phyloP scores from a whole-genome alignment of 2,797 vertebrate genomes.

The Gephyroberyx darwinii region DNA sequence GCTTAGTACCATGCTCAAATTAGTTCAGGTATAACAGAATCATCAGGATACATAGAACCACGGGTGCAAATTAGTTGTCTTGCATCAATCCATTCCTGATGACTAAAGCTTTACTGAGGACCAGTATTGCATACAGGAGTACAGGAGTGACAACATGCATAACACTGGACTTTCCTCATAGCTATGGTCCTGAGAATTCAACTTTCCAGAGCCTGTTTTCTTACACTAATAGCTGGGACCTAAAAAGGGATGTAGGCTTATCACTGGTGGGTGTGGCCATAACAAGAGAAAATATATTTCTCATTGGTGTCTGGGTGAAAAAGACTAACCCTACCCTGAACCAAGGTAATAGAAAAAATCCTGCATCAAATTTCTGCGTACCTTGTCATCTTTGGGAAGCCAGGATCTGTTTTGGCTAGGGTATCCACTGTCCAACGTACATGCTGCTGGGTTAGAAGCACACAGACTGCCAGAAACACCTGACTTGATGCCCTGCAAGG shows the following conservation, averaged over 20 bases:
- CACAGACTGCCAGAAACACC: conserved; percentile 71
- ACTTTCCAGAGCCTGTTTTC: background rate
- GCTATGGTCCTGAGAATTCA: background rate
- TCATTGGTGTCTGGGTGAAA: too few relatives aligned
- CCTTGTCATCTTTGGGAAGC: conserved; percentile 88
- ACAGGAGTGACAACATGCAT: background rate
- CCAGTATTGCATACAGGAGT: background rate
- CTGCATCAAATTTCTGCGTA: conserved; percentile 44
- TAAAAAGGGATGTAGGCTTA: background rate
- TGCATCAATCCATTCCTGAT: background rate
- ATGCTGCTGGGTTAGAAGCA: conserved; percentile 81
- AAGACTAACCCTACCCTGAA: background rate
- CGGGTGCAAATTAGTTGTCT: background rate
- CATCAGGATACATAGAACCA: background rate
- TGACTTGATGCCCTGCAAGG: conserved; percentile 50
- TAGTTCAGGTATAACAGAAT: background rate
- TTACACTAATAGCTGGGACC: background rate
- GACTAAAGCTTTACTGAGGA: background rate
- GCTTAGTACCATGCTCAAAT: background rate
- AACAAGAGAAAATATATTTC: background rate
- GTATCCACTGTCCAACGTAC: conserved; percentile 82
- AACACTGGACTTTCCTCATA: conserved; percentile 1
- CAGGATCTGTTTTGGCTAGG: conserved; percentile 78
- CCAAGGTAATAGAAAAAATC: background rate
- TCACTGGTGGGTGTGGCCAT: conserved; percentile 23